These are phyloP conservation scores for Pteropus rufus DNA, from an alignment of 2,797 vertebrate genomes.

Conservation along the genomic window DNA sequence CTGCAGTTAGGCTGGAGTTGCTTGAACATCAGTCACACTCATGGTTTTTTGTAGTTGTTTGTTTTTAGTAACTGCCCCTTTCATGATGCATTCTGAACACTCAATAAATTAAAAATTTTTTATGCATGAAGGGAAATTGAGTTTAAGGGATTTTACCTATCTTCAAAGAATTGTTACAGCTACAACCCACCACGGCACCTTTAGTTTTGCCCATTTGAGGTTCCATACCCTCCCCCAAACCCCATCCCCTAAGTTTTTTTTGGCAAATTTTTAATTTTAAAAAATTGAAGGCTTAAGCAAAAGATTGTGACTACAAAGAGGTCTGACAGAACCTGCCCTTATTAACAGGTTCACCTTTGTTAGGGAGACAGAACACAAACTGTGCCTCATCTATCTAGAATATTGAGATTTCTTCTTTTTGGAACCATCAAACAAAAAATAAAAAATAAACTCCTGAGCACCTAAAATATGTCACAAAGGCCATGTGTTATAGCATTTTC, in stretches of 20 bases:
- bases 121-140: not conserved
- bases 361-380: not conserved
- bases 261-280: not conserved
- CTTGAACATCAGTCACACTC: not conserved
- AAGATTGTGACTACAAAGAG: not conserved
- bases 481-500: not conserved
- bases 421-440: not conserved
- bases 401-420: conserved; percentile 21
- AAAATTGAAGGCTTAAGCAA: not conserved
- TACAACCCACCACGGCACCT: not conserved
- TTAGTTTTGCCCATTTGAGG: not conserved
- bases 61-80: not conserved
- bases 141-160: conserved; percentile 15
- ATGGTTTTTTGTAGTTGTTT: not conserved
- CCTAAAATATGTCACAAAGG: not conserved
- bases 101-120: not conserved
- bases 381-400: not conserved
- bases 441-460: not conserved
- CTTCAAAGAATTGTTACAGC: not conserved
- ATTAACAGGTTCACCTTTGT: not conserved
- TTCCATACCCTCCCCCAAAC: not conserved
- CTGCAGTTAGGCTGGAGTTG: not conserved
- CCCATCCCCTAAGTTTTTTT: not conserved
- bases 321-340: not conserved
- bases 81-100: not conserved